Evolutionary conservation across 2,888 invertebrate species (phyloP), one percentile per base, ranked within the genome.

Genomic region (Epinotia bilunana): DNA sequence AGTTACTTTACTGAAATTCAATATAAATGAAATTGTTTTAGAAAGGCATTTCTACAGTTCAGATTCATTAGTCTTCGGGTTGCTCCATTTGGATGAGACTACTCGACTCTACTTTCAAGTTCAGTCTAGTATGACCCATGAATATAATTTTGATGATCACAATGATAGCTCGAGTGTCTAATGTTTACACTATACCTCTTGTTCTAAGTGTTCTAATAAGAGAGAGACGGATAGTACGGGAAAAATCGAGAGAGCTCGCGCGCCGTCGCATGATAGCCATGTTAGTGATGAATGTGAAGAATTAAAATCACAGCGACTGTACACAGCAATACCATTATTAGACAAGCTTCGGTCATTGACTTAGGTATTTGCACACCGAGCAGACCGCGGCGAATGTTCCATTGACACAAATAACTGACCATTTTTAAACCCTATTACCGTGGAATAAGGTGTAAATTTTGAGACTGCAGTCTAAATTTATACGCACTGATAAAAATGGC

Each of bases 281-380:
- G n/a, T n/a, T n/a, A n/a, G n/a, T n/a, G n/a, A n/a, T n/a, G n/a
- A n/a, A n/a, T n/a, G n/a, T n/a, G n/a, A n/a, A n/a, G n/a, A n/a
- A n/a, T n/a, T n/a, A n/a, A n/a, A 68, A 68, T 68, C 68, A 58
- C 46, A 2, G 53, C 7, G 18, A 62, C 73, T 58, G 64, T 64
- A 65, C 72, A 18, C 28, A 62, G 72, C 33, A 18, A 18, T 20
- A 65, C 53, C 62, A 72, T 72, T 73, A 73, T 73, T 67, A 65
- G 65, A 73, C 65, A 60, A 60, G 16, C 33, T 46, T 18, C 18
- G 72, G 72, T 65, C 72, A 57, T 72, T 65, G 72, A 58, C 72
- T 60, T 68, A 33, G 61, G n/a, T 58, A 58, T 68, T 68, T 43
- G 68, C 68, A 58, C 67, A 68, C 57, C 68, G 58, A 58, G 39